These are phyloP conservation scores for Hozukius guyotensis DNA, from an alignment of 2,797 vertebrate species.

Conservation along the genomic window DNA sequence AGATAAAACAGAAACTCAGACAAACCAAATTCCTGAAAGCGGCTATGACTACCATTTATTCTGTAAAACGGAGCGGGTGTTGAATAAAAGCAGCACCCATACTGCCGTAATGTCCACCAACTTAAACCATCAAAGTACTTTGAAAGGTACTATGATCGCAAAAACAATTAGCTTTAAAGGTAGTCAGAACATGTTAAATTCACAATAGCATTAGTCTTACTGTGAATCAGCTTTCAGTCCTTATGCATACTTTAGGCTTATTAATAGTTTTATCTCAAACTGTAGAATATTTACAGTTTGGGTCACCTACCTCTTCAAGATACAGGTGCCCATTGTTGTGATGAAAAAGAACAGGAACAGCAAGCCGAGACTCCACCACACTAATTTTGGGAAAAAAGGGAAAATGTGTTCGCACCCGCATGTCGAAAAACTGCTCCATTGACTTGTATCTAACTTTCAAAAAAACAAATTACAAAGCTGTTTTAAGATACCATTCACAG, in stretches of 20 bases:
- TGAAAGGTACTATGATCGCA: background rate
- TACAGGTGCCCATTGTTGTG: slow-evolving; percentile 47
- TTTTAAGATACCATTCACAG: slow-evolving; percentile 40
- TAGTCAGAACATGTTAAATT: background rate
- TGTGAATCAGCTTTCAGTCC: background rate
- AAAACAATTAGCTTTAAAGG: background rate
- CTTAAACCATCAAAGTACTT: background rate
- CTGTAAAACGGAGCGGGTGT: background rate
- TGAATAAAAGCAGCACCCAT: background rate
- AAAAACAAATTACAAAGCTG: background rate
- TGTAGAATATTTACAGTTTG: background rate
- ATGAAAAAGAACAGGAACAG: slow-evolving; percentile 46
- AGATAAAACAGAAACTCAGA: background rate
- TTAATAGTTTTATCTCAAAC: background rate
- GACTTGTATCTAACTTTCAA: background rate
- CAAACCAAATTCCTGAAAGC: background rate
- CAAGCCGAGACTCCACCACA: slow-evolving; percentile 53
- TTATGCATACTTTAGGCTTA: background rate
- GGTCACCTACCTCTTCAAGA: slow-evolving; percentile 67
- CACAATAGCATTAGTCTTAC: background rate
- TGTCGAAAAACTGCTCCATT: background rate
- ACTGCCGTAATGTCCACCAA: background rate
- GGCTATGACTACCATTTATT: background rate
- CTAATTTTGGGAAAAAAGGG: slow-evolving; percentile 23
- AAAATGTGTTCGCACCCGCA: background rate